These are phyloP conservation scores for Caiman crocodilus DNA, from an alignment of 2,797 vertebrate genomes.

Conservation along the genomic window DNA sequence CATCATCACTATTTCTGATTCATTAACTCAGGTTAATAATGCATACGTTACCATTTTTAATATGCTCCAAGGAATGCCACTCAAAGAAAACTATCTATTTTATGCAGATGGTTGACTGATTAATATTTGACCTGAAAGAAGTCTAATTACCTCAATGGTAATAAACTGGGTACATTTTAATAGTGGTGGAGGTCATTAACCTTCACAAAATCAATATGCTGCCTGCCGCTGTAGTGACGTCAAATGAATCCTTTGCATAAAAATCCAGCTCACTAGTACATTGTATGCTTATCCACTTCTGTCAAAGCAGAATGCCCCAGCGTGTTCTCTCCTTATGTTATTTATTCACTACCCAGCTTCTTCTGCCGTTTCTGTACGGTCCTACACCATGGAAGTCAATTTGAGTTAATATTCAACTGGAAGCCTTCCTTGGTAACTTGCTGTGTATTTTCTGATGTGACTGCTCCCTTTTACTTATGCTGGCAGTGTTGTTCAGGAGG, in stretches of 20 bases:
- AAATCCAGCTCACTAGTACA: not conserved
- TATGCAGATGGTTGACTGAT: not conserved
- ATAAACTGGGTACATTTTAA: constrained; percentile 35
- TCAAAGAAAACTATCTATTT: not conserved
- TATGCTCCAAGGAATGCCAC: not conserved
- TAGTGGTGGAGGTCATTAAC: constrained; percentile 9
- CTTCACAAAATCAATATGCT: constrained; percentile 39
- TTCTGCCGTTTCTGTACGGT: constrained; percentile 44
- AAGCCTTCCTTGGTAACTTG: constrained; percentile 47
- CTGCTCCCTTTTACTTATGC: constrained; percentile 44
- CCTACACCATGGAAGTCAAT: constrained; percentile 41
- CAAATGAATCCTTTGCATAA: constrained; percentile 51
- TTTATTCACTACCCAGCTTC: constrained; percentile 37
- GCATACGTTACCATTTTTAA: not conserved
- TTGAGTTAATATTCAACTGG: constrained; percentile 70
- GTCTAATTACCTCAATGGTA: constrained; percentile 34
- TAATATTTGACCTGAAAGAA: constrained; percentile 46
- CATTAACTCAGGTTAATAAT: not conserved
- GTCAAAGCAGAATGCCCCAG: not conserved
- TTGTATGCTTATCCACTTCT: not conserved
- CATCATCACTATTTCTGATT: not conserved
- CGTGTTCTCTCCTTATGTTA: constrained; percentile 25
- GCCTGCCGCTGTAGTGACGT: constrained; percentile 54
- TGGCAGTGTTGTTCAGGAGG: constrained; percentile 58
- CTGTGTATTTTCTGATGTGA: constrained; percentile 51